Conservation (phyloP, 2,113 vertebrate species). For the Corythoichthys haematopterus region DNA sequence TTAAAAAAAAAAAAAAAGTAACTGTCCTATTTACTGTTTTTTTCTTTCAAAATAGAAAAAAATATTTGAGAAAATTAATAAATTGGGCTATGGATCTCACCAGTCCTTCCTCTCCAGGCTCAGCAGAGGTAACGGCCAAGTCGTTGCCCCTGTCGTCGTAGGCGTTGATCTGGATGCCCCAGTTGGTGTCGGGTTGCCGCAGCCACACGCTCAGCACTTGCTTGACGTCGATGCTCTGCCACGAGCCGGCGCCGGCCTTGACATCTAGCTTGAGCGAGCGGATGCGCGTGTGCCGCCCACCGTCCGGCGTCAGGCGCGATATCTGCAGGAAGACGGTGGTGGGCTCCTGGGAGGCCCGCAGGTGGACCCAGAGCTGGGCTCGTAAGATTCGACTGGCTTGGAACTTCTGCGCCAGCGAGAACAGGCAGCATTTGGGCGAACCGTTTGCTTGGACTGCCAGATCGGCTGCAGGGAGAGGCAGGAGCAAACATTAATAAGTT, state of each 20-base stretch:
- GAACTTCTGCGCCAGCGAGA: slow-evolving; percentile 90
- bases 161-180: slow-evolving; percentile 97
- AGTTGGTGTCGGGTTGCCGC: slow-evolving; percentile 96
- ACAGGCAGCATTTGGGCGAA: slow-evolving; percentile 92
- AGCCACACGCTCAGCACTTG: slow-evolving; percentile 93
- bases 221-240: slow-evolving; percentile 98
- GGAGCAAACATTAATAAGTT: slow-evolving; percentile 4
- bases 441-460: slow-evolving; percentile 80
- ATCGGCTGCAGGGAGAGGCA: slow-evolving; percentile 80
- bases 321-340: slow-evolving; percentile 96
- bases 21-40: too few relatives aligned
- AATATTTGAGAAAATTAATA: too few relatives aligned
- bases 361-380: slow-evolving; percentile 94
- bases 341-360: slow-evolving; percentile 80
- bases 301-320: slow-evolving; percentile 88
- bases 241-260: slow-evolving; percentile 85
- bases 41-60: too few relatives aligned
- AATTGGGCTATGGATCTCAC: slow-evolving; percentile 86
- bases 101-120: slow-evolving; percentile 89
- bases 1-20: too few relatives aligned
- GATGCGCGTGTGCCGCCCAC: slow-evolving; percentile 84
- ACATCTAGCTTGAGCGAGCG: slow-evolving; percentile 95
- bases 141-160: slow-evolving; percentile 86
- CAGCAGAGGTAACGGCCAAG: slow-evolving; percentile 85
- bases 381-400: slow-evolving; percentile 87